Conservation (phyloP, 2,113 vertebrate species). For the Podarcis cretensis region DNA sequence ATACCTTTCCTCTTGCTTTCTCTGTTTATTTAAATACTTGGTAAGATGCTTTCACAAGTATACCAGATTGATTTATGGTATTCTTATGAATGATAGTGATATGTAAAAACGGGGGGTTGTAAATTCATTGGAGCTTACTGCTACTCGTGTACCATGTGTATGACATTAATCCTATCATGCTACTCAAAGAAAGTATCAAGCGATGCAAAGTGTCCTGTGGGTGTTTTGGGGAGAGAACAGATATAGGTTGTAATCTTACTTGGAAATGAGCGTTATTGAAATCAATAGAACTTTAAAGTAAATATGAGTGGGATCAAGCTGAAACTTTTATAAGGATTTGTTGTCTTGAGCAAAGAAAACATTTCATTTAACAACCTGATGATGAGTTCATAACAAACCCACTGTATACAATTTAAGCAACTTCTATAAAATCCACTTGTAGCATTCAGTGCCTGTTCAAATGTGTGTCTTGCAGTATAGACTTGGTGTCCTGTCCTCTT, state of each 20-base stretch:
- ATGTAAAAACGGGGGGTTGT: neutral
- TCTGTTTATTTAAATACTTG: neutral
- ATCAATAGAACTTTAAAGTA: neutral
- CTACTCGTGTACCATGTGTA: neutral
- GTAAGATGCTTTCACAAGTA: neutral
- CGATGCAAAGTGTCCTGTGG: neutral
- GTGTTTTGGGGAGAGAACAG: neutral
- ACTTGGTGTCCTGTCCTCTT: constrained; percentile 18
- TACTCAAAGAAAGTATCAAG: neutral
- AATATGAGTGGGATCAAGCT: neutral
- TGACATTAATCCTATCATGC: neutral
- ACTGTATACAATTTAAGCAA: constrained; percentile 4
- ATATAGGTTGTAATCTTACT: neutral
- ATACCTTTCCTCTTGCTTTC: neutral
- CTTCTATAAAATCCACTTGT: neutral
- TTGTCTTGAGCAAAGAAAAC: neutral
- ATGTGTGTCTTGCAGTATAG: constrained; percentile 26
- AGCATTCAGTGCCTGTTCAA: constrained; percentile 40
- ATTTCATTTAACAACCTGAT: constrained; percentile 40
- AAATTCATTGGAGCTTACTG: neutral
- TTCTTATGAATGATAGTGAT: neutral
- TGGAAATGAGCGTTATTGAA: neutral
- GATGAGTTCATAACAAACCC: constrained; percentile 42
- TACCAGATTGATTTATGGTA: neutral
- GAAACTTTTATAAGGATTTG: neutral